Evolutionary conservation across 2,888 invertebrate genomes (phyloP).

Genomic region (Catotricha subobsoleta): DNA sequence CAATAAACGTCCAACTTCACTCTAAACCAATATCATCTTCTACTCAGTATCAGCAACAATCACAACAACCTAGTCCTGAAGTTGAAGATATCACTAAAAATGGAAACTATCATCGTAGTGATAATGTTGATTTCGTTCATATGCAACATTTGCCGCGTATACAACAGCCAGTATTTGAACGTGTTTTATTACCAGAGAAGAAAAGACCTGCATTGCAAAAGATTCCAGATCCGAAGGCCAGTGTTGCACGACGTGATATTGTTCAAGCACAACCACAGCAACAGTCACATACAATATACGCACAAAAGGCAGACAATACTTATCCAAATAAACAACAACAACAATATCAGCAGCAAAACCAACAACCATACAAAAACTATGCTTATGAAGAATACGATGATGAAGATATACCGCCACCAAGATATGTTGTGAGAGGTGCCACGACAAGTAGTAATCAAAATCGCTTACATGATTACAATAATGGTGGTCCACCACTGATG

Average conservation of each 20-base stretch:
- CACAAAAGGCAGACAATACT: too few species aligned
- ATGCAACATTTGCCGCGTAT: slow-evolving; percentile 11
- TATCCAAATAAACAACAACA: not conserved
- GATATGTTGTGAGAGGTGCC: not conserved
- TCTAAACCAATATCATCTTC: not conserved
- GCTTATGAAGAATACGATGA: not conserved
- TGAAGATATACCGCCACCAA: not conserved
- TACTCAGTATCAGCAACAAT: not conserved
- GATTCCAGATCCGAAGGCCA: slow-evolving; percentile 3
- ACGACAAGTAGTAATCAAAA: not conserved
- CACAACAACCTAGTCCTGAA: not conserved
- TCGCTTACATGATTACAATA: not conserved
- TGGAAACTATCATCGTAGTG: slow-evolving; percentile 11
- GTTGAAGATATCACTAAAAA: slow-evolving; percentile 6
- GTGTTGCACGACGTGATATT: not conserved
- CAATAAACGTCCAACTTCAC: not conserved
- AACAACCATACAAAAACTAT: not conserved
- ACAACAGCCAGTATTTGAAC: slow-evolving; percentile 13
- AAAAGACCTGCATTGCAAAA: slow-evolving; percentile 7
- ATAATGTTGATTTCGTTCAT: slow-evolving; percentile 13
- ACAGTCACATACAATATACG: too few species aligned
- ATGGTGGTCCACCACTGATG: slow-evolving; percentile 6
- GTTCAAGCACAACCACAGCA: not conserved
- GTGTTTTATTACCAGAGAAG: slow-evolving; percentile 12
- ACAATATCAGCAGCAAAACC: not conserved